These are phyloP conservation scores for Dascillus cervinus DNA, from an alignment of 2,888 invertebrate species.

Conservation along the genomic window DNA sequence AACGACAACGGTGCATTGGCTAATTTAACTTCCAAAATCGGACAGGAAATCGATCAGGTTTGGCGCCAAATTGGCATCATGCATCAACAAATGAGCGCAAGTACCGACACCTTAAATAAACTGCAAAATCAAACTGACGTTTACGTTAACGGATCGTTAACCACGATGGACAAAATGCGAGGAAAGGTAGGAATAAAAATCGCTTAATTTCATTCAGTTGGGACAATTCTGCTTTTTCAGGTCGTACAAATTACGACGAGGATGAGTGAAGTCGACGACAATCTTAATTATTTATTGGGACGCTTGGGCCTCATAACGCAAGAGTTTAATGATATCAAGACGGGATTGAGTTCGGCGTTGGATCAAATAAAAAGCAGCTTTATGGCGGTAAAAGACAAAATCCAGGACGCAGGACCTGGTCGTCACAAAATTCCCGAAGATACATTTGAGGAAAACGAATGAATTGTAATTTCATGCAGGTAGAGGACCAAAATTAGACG, in stretches of 20 bases:
- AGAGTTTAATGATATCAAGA: constrained; percentile 76
- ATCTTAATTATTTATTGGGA: constrained; percentile 75
- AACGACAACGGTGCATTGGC: constrained; percentile 65
- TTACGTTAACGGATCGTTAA: constrained; percentile 72
- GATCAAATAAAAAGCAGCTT: constrained; percentile 63
- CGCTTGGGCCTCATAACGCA: constrained; percentile 72
- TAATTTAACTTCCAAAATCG: constrained; percentile 70
- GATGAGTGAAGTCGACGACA: constrained; percentile 71
- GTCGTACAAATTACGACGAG: constrained; percentile 69
- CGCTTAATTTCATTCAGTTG: too few relatives aligned
- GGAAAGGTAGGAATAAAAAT: constrained; percentile 63
- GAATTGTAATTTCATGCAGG: too few relatives aligned
- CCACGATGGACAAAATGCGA: constrained; percentile 70
- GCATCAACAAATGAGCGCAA: constrained; percentile 74
- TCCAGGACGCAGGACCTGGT: constrained; percentile 50
- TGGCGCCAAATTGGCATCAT: constrained; percentile 88
- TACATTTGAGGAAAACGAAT: constrained; percentile 1
- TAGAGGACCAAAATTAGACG: neutral
- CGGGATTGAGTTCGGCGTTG: constrained; percentile 63
- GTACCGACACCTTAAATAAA: constrained; percentile 64
- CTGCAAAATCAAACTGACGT: constrained; percentile 69
- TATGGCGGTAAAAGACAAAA: constrained; percentile 51
- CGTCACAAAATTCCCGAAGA: constrained; percentile 50
- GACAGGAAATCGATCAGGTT: constrained; percentile 74
- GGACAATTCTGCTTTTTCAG: constrained; percentile 37